Conservation (phyloP, 2,113 vertebrate genomes). For the Pachypanchax playfairii region DNA sequence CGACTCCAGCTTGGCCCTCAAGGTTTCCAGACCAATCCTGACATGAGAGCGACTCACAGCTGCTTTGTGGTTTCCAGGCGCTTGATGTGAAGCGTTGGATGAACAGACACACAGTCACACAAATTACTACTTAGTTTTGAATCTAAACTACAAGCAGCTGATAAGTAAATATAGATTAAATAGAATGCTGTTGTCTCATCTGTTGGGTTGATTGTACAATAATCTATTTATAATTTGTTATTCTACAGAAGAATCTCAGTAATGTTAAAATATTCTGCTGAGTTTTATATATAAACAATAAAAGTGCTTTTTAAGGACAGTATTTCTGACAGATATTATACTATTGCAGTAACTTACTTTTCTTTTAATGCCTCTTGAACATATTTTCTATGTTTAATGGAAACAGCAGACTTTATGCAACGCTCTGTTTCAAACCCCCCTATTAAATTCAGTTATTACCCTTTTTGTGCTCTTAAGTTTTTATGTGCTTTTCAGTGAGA, state of each 20-base stretch:
- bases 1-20: constrained; percentile 51
- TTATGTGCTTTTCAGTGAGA: constrained; percentile 18
- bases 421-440: constrained; percentile 9
- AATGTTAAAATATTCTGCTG: too few relatives aligned
- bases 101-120: constrained; percentile 20
- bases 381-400: constrained; percentile 3
- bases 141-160: background rate
- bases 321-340: background rate
- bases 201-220: background rate
- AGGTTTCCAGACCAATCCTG: constrained; percentile 66
- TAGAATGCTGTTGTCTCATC: too few relatives aligned
- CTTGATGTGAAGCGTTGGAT: constrained; percentile 24
- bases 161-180: too few relatives aligned
- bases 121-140: constrained; percentile 12
- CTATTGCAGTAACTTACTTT: background rate
- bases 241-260: background rate
- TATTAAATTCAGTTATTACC: constrained; percentile 36
- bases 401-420: constrained; percentile 17
- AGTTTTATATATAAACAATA: too few relatives aligned
- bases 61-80: constrained; percentile 58
- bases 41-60: constrained; percentile 67
- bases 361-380: background rate
- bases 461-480: constrained; percentile 25
- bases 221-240: background rate
- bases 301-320: background rate